Conservation (phyloP, 2,113 vertebrate species). For the Dermatemys mawii region DNA sequence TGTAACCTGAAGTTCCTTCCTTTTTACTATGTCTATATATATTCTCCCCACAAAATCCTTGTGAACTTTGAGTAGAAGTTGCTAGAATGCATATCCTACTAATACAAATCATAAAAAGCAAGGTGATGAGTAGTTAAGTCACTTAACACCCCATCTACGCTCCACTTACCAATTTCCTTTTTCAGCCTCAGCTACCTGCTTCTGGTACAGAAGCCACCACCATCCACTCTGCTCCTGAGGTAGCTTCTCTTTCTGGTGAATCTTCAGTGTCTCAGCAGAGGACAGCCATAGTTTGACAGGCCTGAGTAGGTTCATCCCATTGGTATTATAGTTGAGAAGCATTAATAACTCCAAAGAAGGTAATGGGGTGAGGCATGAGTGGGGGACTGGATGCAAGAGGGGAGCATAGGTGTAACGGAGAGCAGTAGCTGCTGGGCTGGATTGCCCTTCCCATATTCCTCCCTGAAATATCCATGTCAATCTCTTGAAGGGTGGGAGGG, state of each 20-base stretch:
- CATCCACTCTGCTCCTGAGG: not conserved
- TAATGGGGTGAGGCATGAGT: not conserved
- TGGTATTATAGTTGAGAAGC: not conserved
- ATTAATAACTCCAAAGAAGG: not conserved
- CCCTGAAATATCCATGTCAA: not conserved
- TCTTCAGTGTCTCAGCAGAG: not conserved
- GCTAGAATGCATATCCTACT: not conserved
- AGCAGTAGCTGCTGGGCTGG: not conserved
- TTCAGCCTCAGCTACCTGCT: not conserved
- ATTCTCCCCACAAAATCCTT: not conserved
- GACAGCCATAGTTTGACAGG: not conserved
- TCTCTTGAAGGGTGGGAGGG: rapidly evolving
- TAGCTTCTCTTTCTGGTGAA: not conserved
- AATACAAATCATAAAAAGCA: not conserved
- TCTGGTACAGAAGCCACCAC: not conserved
- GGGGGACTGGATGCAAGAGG: not conserved
- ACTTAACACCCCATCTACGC: not conserved
- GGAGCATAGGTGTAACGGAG: not conserved
- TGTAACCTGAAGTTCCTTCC: rapidly evolving
- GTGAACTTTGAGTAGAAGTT: not conserved
- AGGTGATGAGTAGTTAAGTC: not conserved
- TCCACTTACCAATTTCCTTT: not conserved
- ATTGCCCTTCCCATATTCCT: not conserved
- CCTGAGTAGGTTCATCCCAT: not conserved
- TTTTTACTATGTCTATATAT: not conserved